Conservation (phyloP, 1,140 invertebrate genomes). For the Zaprionus capensis region DNA sequence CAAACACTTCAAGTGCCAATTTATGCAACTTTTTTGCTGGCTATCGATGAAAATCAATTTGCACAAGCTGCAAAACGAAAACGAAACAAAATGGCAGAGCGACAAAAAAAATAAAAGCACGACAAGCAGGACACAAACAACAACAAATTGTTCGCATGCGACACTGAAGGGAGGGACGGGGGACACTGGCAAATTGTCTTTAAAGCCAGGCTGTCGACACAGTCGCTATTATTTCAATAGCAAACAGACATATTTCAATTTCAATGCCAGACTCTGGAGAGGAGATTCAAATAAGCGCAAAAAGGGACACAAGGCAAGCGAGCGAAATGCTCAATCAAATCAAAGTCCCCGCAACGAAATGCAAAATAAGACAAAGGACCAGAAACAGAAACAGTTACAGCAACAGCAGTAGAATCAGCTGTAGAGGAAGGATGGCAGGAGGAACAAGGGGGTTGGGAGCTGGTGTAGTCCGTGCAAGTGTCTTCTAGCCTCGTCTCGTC, state of each 20-base stretch:
- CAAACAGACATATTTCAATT: conserved; percentile 51
- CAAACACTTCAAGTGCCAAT: conserved; percentile 54
- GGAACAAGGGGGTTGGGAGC: neutral
- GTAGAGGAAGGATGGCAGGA: neutral
- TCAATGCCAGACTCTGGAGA: conserved; percentile 31
- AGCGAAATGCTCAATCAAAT: conserved; percentile 78
- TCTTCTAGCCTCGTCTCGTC: conserved; percentile 10
- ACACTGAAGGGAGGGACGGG: neutral
- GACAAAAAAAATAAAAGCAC: conserved; percentile 14
- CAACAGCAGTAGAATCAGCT: neutral
- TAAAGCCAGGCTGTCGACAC: conserved; percentile 43
- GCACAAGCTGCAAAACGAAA: conserved; percentile 32
- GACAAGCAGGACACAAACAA: conserved; percentile 18
- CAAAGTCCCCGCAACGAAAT: conserved; percentile 60
- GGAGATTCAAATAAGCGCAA: conserved; percentile 61
- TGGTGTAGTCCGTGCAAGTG: conserved; percentile 25
- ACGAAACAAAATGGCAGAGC: neutral
- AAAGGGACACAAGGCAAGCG: conserved; percentile 40
- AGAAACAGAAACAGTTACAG: conserved; percentile 18
- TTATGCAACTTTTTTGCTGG: conserved; percentile 56
- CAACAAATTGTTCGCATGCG: conserved; percentile 54
- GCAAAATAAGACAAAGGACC: conserved; percentile 73
- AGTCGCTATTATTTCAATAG: conserved; percentile 29
- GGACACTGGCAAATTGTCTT: conserved; percentile 50
- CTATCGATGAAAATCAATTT: conserved; percentile 74